Evolutionary conservation across 2,888 invertebrate genomes (phyloP).

Genomic region (Gymnosoma rotundatum): DNA sequence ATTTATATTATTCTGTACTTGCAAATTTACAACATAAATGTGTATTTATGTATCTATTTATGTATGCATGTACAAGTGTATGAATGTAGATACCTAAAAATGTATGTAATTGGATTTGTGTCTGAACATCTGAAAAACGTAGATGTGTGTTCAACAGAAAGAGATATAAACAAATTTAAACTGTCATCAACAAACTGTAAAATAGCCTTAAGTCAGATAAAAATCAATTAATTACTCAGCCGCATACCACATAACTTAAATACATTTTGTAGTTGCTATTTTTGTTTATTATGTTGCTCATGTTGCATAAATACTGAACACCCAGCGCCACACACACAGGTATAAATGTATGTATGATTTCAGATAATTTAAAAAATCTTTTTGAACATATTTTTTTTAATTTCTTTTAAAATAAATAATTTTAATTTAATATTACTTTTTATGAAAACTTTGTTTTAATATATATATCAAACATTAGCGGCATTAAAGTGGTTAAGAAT

Average conservation of each 20-base stretch:
- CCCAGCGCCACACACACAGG: slow-evolving; percentile 6
- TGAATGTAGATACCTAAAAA: slow-evolving; percentile 71
- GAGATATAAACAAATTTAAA: slow-evolving; percentile 73
- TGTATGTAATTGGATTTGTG: neutral
- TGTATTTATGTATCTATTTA: neutral
- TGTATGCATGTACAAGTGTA: neutral
- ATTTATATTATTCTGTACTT: slow-evolving; percentile 27
- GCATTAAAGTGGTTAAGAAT: too few species aligned
- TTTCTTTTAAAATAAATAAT: too few species aligned
- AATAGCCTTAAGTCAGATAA: slow-evolving; percentile 80
- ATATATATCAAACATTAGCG: too few species aligned
- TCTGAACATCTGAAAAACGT: slow-evolving; percentile 40
- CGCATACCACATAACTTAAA: slow-evolving; percentile 65
- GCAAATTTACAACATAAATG: neutral
- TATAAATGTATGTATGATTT: neutral
- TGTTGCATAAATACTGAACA: slow-evolving; percentile 52
- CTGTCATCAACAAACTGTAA: slow-evolving; percentile 71
- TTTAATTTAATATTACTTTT: too few species aligned
- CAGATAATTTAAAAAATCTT: slow-evolving; percentile 17
- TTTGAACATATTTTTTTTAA: neutral
- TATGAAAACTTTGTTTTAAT: too few species aligned
- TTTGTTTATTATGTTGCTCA: slow-evolving; percentile 53
- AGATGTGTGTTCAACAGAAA: slow-evolving; percentile 13
- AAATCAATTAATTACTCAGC: slow-evolving; percentile 79
- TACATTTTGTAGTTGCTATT: slow-evolving; percentile 64